These are phyloP conservation scores for Brienomyrus longianalis DNA, from an alignment of 2,113 vertebrate genomes.

Conservation along the genomic window DNA sequence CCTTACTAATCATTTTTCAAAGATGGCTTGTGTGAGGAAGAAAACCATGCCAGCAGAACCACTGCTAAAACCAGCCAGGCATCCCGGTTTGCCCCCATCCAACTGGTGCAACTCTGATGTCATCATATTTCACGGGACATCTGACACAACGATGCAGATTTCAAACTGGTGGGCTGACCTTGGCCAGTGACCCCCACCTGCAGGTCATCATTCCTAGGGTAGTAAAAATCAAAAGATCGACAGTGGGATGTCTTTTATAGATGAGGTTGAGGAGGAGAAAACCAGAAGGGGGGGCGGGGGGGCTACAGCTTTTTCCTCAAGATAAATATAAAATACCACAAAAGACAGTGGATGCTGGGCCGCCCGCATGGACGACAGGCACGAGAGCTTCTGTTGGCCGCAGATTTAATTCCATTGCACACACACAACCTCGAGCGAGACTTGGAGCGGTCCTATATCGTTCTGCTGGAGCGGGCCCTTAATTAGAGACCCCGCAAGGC, in stretches of 20 bases:
- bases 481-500: conserved; percentile 15
- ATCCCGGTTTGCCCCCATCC: neutral
- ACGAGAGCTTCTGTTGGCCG: neutral
- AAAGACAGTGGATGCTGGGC: neutral
- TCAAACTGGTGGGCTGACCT: neutral
- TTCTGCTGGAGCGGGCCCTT: conserved; percentile 3
- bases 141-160: neutral
- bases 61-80: neutral
- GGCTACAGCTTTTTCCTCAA: neutral
- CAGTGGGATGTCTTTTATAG: neutral
- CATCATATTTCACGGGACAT: neutral
- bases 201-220: neutral
- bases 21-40: neutral
- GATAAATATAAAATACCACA: neutral
- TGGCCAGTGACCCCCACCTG: neutral
- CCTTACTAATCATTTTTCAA: neutral
- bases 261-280: neutral
- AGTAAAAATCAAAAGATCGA: neutral
- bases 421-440: conserved; percentile 6
- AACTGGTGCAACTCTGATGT: neutral
- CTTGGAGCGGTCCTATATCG: conserved; percentile 4
- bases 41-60: neutral
- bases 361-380: neutral
- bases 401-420: conserved; percentile 23
- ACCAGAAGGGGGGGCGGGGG: neutral